phyloP scores from a whole-genome alignment of 2,113 vertebrate species.

The Cololabis saira region DNA sequence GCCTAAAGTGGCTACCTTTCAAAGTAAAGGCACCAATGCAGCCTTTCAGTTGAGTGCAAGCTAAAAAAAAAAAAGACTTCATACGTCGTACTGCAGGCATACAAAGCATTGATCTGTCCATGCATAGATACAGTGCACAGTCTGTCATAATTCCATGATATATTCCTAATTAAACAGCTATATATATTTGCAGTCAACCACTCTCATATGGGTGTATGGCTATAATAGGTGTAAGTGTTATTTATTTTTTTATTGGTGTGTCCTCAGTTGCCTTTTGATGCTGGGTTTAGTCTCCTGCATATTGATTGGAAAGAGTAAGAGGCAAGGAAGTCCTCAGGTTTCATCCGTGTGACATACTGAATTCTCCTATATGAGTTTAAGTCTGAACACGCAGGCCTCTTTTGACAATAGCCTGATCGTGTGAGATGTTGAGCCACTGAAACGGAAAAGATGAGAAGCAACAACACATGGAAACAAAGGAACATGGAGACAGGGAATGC shows the following conservation, averaged over 20 bases:
- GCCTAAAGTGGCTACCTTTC: conserved; percentile 51
- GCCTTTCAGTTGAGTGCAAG: conserved; percentile 38
- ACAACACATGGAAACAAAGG: conserved; percentile 44
- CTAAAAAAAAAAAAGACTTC: conserved; percentile 17
- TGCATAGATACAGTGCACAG: conserved; percentile 34
- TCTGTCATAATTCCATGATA: conserved; percentile 39
- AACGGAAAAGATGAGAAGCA: conserved; percentile 48
- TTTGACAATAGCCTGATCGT: conserved; percentile 59
- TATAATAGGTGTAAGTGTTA: conserved; percentile 15
- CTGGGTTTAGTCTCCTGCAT: conserved; percentile 55
- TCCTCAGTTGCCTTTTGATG: conserved; percentile 66
- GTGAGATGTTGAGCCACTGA: conserved; percentile 50
- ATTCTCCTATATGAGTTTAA: conserved; percentile 67
- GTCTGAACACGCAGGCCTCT: conserved; percentile 52
- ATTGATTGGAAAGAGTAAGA: conserved; percentile 66
- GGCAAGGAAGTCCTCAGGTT: conserved; percentile 62
- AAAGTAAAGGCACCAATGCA: conserved; percentile 43
- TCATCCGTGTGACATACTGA: conserved; percentile 72
- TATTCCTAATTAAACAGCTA: conserved; percentile 34
- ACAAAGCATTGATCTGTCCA: conserved; percentile 52
- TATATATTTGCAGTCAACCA: conserved; percentile 28
- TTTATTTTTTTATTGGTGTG: conserved; percentile 59
- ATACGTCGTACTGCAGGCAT: conserved; percentile 26
- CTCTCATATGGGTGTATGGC: conserved; percentile 11
- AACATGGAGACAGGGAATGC: conserved; percentile 23